Conservation (phyloP, 2,797 vertebrate genomes). For the Carapus acus region DNA sequence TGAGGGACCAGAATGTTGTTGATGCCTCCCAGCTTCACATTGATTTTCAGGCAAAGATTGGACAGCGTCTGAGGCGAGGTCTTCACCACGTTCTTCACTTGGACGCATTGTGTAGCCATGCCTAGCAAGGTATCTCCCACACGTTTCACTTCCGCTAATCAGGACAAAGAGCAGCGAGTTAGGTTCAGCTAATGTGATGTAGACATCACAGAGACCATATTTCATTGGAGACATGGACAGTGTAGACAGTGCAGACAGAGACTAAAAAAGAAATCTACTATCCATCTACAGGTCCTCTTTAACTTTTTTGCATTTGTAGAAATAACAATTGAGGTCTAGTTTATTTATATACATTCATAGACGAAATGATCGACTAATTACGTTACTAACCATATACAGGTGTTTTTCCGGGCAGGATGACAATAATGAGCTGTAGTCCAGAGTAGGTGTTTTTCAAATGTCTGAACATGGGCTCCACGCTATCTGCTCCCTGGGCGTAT, state of each 20-base stretch:
- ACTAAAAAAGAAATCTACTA: no score
- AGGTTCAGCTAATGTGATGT: no score
- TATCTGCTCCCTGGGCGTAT: slow-evolving; percentile 96
- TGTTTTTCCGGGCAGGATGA: slow-evolving; percentile 94
- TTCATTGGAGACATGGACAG: no score
- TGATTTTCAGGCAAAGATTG: slow-evolving; percentile 99
- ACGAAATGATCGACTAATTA: no score
- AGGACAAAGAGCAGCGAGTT: no score
- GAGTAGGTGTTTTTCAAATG: slow-evolving; percentile 96
- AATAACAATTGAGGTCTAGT: no score
- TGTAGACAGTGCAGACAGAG: no score
- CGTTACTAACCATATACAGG: slow-evolving; percentile 88
- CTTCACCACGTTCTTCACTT: slow-evolving; percentile 99
- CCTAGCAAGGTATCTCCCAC: slow-evolving; percentile 95
- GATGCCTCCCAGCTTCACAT: slow-evolving; percentile 98
- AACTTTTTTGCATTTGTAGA: no score
- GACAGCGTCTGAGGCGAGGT: slow-evolving; percentile 97
- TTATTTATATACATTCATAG: no score
- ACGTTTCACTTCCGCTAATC: slow-evolving; percentile 95
- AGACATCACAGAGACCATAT: no score
- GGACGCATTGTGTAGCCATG: slow-evolving; percentile 98
- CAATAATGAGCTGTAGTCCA: slow-evolving; percentile 95
- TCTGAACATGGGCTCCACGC: slow-evolving; percentile 98
- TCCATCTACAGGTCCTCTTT: no score
- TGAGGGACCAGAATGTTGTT: slow-evolving; percentile 99